A percentile compares a stretch with the other conserved stretches of the same genome.
These are phyloP conservation scores for Silurus lanzhouensis DNA, from an alignment of 2,797 vertebrate genomes.

Conservation along the genomic window DNA sequence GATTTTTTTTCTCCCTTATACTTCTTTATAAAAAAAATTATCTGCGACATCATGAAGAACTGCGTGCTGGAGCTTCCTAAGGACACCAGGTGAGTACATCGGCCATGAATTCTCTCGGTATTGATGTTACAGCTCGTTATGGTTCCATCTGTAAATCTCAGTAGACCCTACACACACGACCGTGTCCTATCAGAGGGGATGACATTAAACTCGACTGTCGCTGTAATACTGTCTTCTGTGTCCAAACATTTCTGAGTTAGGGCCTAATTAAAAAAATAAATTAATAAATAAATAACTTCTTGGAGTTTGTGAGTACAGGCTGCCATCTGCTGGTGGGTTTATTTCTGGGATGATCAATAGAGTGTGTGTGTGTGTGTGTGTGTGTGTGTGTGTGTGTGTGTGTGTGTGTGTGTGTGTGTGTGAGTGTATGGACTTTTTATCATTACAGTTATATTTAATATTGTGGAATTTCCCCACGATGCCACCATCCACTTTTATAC, in stretches of 20 bases:
- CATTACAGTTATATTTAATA: neutral
- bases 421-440: neutral
- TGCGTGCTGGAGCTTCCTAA: slow-evolving; percentile 1
- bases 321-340: slow-evolving; percentile 52
- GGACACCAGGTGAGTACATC: slow-evolving; percentile 6
- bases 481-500: too few species aligned
- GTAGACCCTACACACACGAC: neutral
- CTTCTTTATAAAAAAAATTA: slow-evolving; percentile 8
- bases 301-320: slow-evolving; percentile 5
- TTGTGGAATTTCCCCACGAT: neutral
- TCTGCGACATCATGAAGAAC: neutral
- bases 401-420: neutral
- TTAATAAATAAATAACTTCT: neutral
- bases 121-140: slow-evolving; percentile 17
- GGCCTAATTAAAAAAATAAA: slow-evolving; percentile 19
- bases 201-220: slow-evolving; percentile 39
- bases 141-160: slow-evolving; percentile 12
- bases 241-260: slow-evolving; percentile 46
- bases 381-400: neutral
- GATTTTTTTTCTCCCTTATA: slow-evolving; percentile 14
- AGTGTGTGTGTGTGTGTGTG: neutral
- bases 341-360: neutral
- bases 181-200: slow-evolving; percentile 16
- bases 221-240: slow-evolving; percentile 42
- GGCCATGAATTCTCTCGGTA: neutral